Percentiles rank a stretch among this genome's conserved stretches.
phyloP scores from a whole-genome alignment of 2,888 invertebrate genomes.

The Pteria penguin region DNA sequence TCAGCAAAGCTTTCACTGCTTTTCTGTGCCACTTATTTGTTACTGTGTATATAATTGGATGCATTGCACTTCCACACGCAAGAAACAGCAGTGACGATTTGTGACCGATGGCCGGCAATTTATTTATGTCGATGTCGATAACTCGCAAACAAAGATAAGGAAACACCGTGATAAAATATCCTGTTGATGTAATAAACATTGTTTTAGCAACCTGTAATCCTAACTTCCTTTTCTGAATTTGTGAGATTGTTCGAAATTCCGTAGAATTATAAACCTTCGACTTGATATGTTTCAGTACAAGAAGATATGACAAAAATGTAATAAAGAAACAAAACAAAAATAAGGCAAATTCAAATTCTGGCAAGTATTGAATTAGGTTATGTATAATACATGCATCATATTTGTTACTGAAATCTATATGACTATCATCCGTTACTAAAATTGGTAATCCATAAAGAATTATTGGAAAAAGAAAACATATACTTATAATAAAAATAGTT shows the following conservation, averaged over 20 bases:
- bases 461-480: constrained; percentile 3
- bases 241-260: not conserved
- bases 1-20: not conserved
- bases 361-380: constrained; percentile 2
- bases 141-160: constrained; percentile 20
- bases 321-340: constrained; percentile 14
- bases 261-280: not conserved
- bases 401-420: constrained; percentile 3
- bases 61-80: not conserved
- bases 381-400: constrained; percentile 26
- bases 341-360: constrained; percentile 8
- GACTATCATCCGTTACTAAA: not conserved
- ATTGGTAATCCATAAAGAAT: not conserved
- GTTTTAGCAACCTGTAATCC: constrained; percentile 3
- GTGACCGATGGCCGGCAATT: not conserved
- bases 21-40: constrained; percentile 21
- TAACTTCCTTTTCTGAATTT: constrained; percentile 16
- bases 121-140: not conserved
- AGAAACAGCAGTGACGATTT: constrained; percentile 5
- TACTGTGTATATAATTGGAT: constrained; percentile 11
- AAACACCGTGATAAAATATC: constrained; percentile 14
- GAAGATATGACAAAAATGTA: constrained; percentile 4
- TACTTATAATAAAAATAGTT: not conserved
- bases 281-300: not conserved
- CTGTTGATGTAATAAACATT: constrained; percentile 8